phyloP scores from a whole-genome alignment of 2,113 vertebrate genomes.

The Hemibagrus wyckioides region DNA sequence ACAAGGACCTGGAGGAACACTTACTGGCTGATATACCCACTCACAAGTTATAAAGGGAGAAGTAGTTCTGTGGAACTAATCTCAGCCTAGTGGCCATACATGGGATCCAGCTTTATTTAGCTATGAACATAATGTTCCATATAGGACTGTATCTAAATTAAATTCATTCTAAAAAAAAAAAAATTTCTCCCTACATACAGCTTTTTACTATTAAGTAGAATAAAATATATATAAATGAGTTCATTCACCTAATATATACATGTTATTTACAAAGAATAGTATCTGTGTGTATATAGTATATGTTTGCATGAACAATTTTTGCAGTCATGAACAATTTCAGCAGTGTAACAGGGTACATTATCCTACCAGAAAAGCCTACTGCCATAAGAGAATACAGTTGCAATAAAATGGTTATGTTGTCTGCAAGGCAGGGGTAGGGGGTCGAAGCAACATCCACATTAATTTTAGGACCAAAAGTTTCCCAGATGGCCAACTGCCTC shows the following conservation, averaged over 20 bases:
- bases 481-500: too few relatives aligned
- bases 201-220: neutral
- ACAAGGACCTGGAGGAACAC: slow-evolving; percentile 8
- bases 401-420: too few relatives aligned
- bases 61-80: neutral
- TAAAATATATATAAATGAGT: neutral
- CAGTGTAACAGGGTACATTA: too few relatives aligned
- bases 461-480: too few relatives aligned
- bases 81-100: neutral
- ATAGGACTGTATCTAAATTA: neutral
- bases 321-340: too few relatives aligned
- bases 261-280: neutral
- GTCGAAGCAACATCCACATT: too few relatives aligned
- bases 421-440: too few relatives aligned
- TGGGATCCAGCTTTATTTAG: neutral
- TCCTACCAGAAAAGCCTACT: too few relatives aligned
- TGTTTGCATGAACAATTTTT: too few relatives aligned
- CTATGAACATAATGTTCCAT: neutral
- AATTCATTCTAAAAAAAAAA: too few relatives aligned
- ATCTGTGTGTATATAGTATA: too few relatives aligned
- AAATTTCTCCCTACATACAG: neutral
- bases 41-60: slow-evolving; percentile 1
- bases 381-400: too few relatives aligned
- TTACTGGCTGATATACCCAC: neutral
- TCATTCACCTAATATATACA: neutral